Evolutionary conservation across 2,113 vertebrate genomes (phyloP), one percentile per base, ranked within the genome.

Genomic region (Chaetodon trifascialis): DNA sequence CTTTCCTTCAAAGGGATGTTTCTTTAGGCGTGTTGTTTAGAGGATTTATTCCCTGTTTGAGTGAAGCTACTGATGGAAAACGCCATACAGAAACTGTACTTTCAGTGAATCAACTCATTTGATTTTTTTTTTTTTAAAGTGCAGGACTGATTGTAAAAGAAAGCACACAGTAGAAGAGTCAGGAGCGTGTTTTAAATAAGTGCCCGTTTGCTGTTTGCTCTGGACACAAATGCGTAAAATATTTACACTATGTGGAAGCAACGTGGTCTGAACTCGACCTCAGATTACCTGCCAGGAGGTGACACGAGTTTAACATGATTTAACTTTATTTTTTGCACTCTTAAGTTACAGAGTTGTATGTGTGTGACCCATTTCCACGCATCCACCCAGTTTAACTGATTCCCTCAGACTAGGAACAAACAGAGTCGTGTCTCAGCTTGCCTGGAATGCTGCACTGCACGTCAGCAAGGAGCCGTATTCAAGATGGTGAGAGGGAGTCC

Each of bases 381-480:
- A 88, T 84, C 82, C 84, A 83, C 78, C 88, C 84, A 83, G 80
- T 91, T 86, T 68, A 76, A 85, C 77, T 47, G 73, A 79, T 84
- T 87, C 56, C 40, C 70, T 87, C 46, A 80, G 71, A 86, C 79
- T 23, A 36, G 40, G 76, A 25, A 74, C 46, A 68, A 72, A 71
- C 62, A 62, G 38, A 0, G 55, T 78, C 92, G 11, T 88, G 93
- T 90, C 79, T 47, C 75, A 84, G 73, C 92, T 81, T 80, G 93
- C 73, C 88, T 80, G 92, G 93, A 93, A 93, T 93, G 92, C 73
- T 72, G 86, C 64, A 3, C 63, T 71, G 81, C 84, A 85, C 38
- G 52, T 21, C 42, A 74, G 86, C 58, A 54, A 74, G 56, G 54
- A 81, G 58, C 63, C 51, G 34, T 4, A 44, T 14, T 73, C 40